Base-by-base conservation (phyloP, 2,797 vertebrate genomes). In the Enteromius unitaeniatus region DNA sequence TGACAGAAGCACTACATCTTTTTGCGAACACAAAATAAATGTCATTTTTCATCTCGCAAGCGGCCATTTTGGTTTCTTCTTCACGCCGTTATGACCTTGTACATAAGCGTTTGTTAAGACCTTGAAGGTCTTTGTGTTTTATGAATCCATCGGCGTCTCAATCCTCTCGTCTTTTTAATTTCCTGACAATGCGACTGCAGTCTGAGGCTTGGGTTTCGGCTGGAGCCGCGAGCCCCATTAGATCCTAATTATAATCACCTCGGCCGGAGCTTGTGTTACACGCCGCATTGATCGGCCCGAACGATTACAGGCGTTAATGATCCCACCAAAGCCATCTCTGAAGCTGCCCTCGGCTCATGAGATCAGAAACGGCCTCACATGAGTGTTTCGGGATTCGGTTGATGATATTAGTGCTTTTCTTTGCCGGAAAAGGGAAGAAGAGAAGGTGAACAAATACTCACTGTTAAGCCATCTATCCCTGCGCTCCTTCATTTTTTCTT, bases 401-500 rank as follows among this genome's bases (percentile, higher is more conserved):
- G 42, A 73, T 31, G 45, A 51, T 28, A 34, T 47, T 45, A 42
- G 23, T 1, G 0, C 21, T 83, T 15, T 76, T 34, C 47, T 47
- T 23, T 64, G 8, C 6, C 9, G 23, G 51, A 31, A 37, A 80
- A 10, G 1, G n/a, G 23, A 47, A 55, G 17, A 69, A 21, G 68
- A 60, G 1, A 21, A 19, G 21, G 49, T 55, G 4, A 8, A 72
- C 8, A 60, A 26, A 72, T 34, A 94, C 95, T 94, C 82, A 95
- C 95, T 95, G 89, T 90, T 93, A 1, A 95, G 90, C 94, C 94
- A 95, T 0, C 89, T 40, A 8, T 95, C 93, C 78, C 93, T 90
- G 69, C 94, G 89, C 87, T 95, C 93, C 88, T 94, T 95, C 88
- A 93, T 93, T 91, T 94, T 95, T 84, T 94, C 93, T 64, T 94